Evolutionary conservation across 2,797 vertebrate genomes (phyloP).

Genomic region (Tenualosa thibaudeaui): DNA sequence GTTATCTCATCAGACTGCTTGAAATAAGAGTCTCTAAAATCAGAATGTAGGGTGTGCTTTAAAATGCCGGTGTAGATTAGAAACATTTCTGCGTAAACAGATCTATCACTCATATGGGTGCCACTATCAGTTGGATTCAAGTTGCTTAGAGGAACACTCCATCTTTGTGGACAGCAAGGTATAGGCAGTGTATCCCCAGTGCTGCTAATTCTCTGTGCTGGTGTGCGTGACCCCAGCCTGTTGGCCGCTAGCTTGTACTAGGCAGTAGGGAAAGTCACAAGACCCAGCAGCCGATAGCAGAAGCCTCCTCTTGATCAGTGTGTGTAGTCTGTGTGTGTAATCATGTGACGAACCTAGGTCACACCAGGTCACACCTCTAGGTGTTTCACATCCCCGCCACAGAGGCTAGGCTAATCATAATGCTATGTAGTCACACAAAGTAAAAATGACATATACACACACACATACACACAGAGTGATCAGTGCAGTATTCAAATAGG

Average conservation of each 20-base stretch:
- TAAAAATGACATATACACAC: background rate
- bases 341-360: background rate
- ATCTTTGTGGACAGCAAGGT: background rate
- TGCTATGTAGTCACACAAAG: no score
- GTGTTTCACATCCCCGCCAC: background rate
- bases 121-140: no score
- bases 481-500: no score
- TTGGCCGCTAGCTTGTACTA: background rate
- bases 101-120: background rate
- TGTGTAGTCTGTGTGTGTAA: background rate
- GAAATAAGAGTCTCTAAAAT: background rate
- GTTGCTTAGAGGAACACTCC: no score
- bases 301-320: background rate
- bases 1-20: background rate
- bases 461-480: background rate
- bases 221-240: background rate
- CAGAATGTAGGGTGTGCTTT: no score
- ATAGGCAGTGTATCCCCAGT: background rate
- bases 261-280: background rate
- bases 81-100: background rate
- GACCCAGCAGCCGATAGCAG: background rate
- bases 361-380: background rate
- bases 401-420: no score
- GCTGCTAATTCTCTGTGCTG: background rate
- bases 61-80: background rate